A percentile compares a stretch with the other conserved stretches of the same genome.
These are phyloP conservation scores for Armadillidium nasatum DNA, from an alignment of 1,140 invertebrate genomes.

Conservation along the genomic window DNA sequence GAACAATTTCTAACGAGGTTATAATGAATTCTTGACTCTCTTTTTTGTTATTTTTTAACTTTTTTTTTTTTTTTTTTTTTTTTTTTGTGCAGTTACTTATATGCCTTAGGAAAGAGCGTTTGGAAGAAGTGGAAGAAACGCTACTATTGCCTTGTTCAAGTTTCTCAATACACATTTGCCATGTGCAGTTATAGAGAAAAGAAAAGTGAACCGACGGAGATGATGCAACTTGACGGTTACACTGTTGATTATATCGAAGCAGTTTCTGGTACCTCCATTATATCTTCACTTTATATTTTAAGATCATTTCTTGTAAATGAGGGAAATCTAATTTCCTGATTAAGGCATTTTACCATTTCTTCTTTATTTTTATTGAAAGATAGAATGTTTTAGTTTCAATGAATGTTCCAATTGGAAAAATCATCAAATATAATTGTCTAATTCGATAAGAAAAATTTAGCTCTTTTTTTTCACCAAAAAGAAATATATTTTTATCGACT, in stretches of 20 bases:
- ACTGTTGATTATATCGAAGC: constrained; percentile 98
- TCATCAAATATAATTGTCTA: no score
- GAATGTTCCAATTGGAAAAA: no score
- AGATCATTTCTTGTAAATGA: no score
- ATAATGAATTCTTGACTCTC: not conserved
- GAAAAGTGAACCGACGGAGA: constrained; percentile 97
- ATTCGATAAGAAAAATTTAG: no score
- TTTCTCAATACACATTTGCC: constrained; percentile 99
- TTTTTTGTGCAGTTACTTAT: constrained; percentile 68
- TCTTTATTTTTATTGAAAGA: no score
- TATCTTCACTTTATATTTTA: constrained; percentile 1
- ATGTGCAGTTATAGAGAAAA: constrained; percentile 99
- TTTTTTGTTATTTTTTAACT: no score
- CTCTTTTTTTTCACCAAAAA: no score
- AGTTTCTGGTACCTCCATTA: constrained; percentile 52
- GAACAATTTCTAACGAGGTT: no score
- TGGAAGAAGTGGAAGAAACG: constrained; percentile 99
- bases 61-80: constrained; percentile 21
- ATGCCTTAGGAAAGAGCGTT: constrained; percentile 90
- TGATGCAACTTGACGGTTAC: constrained; percentile 98
- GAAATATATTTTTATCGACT: no score
- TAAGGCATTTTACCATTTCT: no score
- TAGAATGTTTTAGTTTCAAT: no score
- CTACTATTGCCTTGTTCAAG: constrained; percentile 97
- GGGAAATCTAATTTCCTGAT: no score